Percentiles rank a stretch among this genome's conserved stretches.
Evolutionary conservation across 2,888 invertebrate species (phyloP).

Genomic region (Catocala nupta): DNA sequence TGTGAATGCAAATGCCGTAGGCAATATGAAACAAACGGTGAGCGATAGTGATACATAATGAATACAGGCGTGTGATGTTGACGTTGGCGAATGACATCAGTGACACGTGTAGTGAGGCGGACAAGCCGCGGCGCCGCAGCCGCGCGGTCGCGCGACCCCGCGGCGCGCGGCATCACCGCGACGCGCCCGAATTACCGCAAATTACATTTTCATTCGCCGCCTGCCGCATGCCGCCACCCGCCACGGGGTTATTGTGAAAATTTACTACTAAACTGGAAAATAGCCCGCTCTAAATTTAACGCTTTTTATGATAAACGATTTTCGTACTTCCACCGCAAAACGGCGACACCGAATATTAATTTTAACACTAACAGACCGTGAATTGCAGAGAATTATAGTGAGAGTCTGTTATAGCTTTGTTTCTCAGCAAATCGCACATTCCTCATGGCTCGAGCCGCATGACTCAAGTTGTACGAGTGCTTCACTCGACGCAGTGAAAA

Average conservation of each 20-base stretch:
- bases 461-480: constrained; percentile 27
- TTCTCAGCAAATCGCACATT: constrained; percentile 52
- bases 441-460: constrained; percentile 30
- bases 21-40: not conserved
- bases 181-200: constrained; percentile 76
- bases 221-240: constrained; percentile 44
- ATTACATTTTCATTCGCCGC: constrained; percentile 81
- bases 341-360: constrained; percentile 45
- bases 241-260: constrained; percentile 60
- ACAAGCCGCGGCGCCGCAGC: constrained; percentile 54
- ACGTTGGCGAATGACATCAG: constrained; percentile 12
- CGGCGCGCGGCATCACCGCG: constrained; percentile 41
- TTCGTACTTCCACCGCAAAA: constrained; percentile 35
- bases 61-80: constrained; percentile 24
- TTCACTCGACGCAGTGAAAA: constrained; percentile 33
- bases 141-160: constrained; percentile 52
- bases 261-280: constrained; percentile 59
- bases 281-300: constrained; percentile 52
- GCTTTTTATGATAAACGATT: constrained; percentile 49
- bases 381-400: constrained; percentile 54
- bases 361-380: constrained; percentile 51
- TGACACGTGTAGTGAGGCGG: constrained; percentile 58
- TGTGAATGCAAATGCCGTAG: not conserved
- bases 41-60: constrained; percentile 14
- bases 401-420: constrained; percentile 43